Evolutionary conservation across 1,140 invertebrate species (phyloP).

Genomic region (Drosophila pseudoobscura): DNA sequence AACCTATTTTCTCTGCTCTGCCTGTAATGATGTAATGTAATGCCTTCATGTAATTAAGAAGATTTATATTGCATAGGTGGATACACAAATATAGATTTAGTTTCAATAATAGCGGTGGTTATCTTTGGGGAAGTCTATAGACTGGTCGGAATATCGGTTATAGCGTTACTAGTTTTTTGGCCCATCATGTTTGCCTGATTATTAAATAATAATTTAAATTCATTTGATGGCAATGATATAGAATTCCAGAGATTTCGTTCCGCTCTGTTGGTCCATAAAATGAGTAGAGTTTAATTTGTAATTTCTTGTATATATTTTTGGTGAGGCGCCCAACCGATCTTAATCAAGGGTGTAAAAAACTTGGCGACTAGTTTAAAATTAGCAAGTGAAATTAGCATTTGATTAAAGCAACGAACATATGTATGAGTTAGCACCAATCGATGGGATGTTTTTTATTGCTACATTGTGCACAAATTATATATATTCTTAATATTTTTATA

Average conservation of each 20-base stretch:
- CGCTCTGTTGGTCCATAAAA: conserved; percentile 42
- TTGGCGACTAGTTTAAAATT: conserved; percentile 58
- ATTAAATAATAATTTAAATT: conserved; percentile 46
- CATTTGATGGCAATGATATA: conserved; percentile 14
- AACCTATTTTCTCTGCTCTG: too few relatives aligned
- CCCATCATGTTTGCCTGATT: neutral
- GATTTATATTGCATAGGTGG: too few relatives aligned
- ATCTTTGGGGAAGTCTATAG: too few relatives aligned
- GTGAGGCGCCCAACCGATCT: conserved; percentile 17
- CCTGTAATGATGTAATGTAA: too few relatives aligned
- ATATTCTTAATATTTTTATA: conserved; percentile 22
- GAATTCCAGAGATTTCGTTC: conserved; percentile 38
- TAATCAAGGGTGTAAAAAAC: conserved; percentile 57
- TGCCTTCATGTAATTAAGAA: too few relatives aligned
- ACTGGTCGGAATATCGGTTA: neutral
- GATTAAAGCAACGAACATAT: conserved; percentile 34
- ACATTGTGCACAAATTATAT: neutral
- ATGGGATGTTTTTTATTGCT: neutral
- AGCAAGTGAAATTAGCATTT: conserved; percentile 63
- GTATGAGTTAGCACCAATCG: conserved; percentile 57
- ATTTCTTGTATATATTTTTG: conserved; percentile 26
- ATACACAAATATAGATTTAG: too few relatives aligned
- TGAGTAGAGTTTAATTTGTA: conserved; percentile 35
- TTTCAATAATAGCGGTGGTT: too few relatives aligned
- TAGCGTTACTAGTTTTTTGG: neutral